Percentiles rank a stretch among this genome's conserved stretches.
phyloP scores from a whole-genome alignment of 1,140 invertebrate genomes.

The Tenebrio molitor region DNA sequence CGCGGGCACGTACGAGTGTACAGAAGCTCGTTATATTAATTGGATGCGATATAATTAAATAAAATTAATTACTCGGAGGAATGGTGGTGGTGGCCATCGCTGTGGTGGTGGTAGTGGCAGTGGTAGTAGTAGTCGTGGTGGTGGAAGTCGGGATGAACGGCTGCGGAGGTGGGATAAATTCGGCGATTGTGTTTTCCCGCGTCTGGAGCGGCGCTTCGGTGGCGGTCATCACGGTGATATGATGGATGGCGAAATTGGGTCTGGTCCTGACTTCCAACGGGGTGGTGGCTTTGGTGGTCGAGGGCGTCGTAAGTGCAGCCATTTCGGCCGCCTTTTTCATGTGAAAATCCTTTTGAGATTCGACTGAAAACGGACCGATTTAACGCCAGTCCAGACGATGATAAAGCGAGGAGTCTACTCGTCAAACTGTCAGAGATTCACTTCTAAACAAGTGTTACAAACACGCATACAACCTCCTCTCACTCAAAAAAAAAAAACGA shows the following conservation, averaged over 20 bases:
- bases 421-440: no score
- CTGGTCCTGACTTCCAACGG: slow-evolving; percentile 51
- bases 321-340: slow-evolving; percentile 72
- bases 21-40: slow-evolving; percentile 42
- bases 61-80: slow-evolving; percentile 75
- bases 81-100: slow-evolving; percentile 70
- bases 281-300: slow-evolving; percentile 64
- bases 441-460: no score
- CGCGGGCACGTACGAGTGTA: slow-evolving; percentile 16
- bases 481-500: no score
- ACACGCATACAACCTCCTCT: no score
- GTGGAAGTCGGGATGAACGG: slow-evolving; percentile 62
- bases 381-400: no score
- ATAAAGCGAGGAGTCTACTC: no score
- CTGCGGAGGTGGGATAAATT: slow-evolving; percentile 61
- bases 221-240: slow-evolving; percentile 56
- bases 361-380: slow-evolving; percentile 75
- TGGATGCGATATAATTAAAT: slow-evolving; percentile 46
- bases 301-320: slow-evolving; percentile 68
- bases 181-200: slow-evolving; percentile 58
- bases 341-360: slow-evolving; percentile 91
- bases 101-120: slow-evolving; percentile 69
- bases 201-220: slow-evolving; percentile 60
- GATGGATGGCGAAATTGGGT: slow-evolving; percentile 49
- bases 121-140: slow-evolving; percentile 66